phyloP scores from a whole-genome alignment of 2,113 vertebrate genomes.

The Syngnathoides biaculeatus region DNA sequence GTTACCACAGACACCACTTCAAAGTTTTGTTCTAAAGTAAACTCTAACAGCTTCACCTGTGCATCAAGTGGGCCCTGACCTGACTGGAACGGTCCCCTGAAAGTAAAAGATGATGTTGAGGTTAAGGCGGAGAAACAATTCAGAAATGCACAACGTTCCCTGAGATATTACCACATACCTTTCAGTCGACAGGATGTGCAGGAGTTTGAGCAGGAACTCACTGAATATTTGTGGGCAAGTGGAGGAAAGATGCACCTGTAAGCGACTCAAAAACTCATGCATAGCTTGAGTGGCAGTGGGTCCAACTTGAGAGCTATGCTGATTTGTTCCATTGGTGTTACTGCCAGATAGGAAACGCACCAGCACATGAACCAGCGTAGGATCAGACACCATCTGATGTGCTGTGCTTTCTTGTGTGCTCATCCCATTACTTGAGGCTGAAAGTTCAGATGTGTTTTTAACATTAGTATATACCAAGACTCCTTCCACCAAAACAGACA shows the following conservation, averaged over 20 bases:
- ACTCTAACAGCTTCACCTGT: slow-evolving; percentile 96
- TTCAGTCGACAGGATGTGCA: slow-evolving; percentile 96
- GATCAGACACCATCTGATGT: slow-evolving; percentile 93
- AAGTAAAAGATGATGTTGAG: neutral
- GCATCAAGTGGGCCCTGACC: slow-evolving; percentile 95
- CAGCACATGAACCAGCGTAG: slow-evolving; percentile 90
- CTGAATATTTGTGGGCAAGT: slow-evolving; percentile 97
- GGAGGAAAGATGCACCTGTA: slow-evolving; percentile 97
- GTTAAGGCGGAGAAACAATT: neutral
- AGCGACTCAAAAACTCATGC: slow-evolving; percentile 94
- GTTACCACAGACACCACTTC: slow-evolving; percentile 94
- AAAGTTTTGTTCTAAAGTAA: slow-evolving; percentile 95
- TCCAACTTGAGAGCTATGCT: slow-evolving; percentile 97
- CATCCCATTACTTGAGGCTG: slow-evolving; percentile 80
- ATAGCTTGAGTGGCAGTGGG: slow-evolving; percentile 98
- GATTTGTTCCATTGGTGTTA: slow-evolving; percentile 92
- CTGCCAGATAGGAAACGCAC: slow-evolving; percentile 96
- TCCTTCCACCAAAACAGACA: neutral
- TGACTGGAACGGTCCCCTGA: slow-evolving; percentile 92
- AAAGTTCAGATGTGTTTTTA: neutral
- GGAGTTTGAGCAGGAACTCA: slow-evolving; percentile 94
- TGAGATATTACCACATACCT: slow-evolving; percentile 70
- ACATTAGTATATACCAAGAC: neutral
- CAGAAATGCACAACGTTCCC: neutral
- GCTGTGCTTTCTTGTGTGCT: slow-evolving; percentile 90